Conservation (phyloP, 2,113 vertebrate genomes). For the Protobothrops flavoviridis region DNA sequence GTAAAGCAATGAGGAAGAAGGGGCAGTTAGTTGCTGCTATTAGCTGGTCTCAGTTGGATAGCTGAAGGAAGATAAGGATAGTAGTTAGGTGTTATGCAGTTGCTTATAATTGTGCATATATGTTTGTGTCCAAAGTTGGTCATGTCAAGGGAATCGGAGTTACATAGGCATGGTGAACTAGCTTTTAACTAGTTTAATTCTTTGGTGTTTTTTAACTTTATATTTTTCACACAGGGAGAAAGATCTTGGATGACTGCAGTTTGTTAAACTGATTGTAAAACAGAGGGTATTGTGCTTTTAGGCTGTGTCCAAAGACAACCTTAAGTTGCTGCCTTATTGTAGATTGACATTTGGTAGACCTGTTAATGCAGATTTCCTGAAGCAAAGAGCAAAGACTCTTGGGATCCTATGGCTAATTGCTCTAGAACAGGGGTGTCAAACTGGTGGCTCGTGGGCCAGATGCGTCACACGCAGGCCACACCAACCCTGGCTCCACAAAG, state of each 20-base stretch:
- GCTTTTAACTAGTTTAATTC: not conserved
- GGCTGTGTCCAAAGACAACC: rapidly evolving
- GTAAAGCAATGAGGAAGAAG: not conserved
- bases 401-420: not conserved
- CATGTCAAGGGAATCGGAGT: not conserved
- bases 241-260: not conserved
- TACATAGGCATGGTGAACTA: not conserved
- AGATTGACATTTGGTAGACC: not conserved
- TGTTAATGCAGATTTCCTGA: constrained; percentile 14
- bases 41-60: not conserved
- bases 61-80: not conserved
- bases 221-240: not conserved
- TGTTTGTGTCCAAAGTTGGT: not conserved
- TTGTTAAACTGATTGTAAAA: not conserved
- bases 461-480: too few species aligned
- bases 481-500: too few species aligned
- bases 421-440: not conserved
- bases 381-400: not conserved
- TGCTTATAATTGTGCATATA: not conserved
- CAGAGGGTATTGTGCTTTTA: not conserved
- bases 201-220: not conserved
- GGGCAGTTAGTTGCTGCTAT: not conserved
- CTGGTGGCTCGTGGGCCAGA: too few species aligned
- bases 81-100: not conserved
- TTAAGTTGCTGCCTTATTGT: not conserved